Conservation (phyloP, 2,888 invertebrate species). For the Microctonus hyperodae region DNA sequence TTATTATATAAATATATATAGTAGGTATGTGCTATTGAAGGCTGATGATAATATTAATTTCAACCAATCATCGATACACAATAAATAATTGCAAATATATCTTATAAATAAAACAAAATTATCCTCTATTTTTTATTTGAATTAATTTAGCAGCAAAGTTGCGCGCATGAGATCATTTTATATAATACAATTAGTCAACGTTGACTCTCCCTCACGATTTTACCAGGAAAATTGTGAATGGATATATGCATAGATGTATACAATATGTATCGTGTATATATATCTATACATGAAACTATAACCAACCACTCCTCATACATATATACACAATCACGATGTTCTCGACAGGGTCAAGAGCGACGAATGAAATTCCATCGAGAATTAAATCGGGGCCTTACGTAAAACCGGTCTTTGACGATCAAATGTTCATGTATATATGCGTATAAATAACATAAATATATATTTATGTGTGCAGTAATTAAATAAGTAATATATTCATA, state of each 20-base stretch:
- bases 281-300: neutral
- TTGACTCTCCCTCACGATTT: conserved; percentile 9
- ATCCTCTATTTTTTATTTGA: neutral
- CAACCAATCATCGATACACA: neutral
- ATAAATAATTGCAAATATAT: neutral
- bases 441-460: neutral
- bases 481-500: neutral
- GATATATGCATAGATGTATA: too few species aligned
- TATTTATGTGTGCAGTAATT: conserved; percentile 1
- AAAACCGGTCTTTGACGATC: conserved; percentile 24
- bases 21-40: conserved; percentile 20
- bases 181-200: conserved; percentile 22
- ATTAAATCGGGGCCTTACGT: conserved; percentile 25
- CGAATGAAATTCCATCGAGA: conserved; percentile 27
- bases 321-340: conserved; percentile 14
- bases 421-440: neutral
- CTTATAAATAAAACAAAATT: neutral
- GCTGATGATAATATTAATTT: conserved; percentile 2
- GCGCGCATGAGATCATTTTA: conserved; percentile 25
- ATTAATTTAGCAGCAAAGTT: conserved; percentile 7
- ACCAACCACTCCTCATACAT: conserved; percentile 9
- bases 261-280: too few species aligned
- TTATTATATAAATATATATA: neutral
- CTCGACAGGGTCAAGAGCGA: conserved; percentile 28
- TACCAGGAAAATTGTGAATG: conserved; percentile 25